Base-by-base conservation (phyloP, 1,140 invertebrate genomes). In the Linepithema humile region DNA sequence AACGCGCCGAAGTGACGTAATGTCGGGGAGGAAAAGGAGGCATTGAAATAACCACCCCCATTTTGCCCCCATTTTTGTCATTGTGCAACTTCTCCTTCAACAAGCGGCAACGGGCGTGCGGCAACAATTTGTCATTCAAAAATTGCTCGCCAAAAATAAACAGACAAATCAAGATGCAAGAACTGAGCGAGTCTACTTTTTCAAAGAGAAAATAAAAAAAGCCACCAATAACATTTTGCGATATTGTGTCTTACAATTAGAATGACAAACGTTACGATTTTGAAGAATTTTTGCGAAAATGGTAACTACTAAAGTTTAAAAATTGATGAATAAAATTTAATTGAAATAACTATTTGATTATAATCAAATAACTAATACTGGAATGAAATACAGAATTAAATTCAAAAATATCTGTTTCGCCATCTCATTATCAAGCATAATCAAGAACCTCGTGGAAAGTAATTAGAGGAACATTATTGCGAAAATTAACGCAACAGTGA, bases 101-200 rank as follows among this genome's bases (percentile, higher is more conserved):
- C 32, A 17, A 65, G 59, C 59, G 15, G 15, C 43, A 55, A 75
- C 40, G 57, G 43, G 20, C 40, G 75, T 53, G 62, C 75, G 69
- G 48, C 75, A 78, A 78, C 62, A 69, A 78, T 78, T 78, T 78
- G 75, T 78, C 62, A 43, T 23, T 67, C 48, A 78, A 78, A 78
- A 78, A 78, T 67, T 67, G 17, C 48, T 29, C 32, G 15, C 62
- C 17, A 10, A 17, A 38, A 45, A 65, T 67, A 55, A 29, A 20
- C 48, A 69, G 59, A 64, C 29, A 7, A 64, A 17, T 69, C 32
- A 12, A 29, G 40, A 35, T 6, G 32, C 32, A 62, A 62, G 26
- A 60, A 53, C 43, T 9, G 60, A 23, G 17, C 23, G 48, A 55
- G 35, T 55, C 23, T 23, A 69, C 65, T 23, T 75, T 70, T 53